phyloP scores from a whole-genome alignment of 2,888 invertebrate genomes.

The Taenaris catops region DNA sequence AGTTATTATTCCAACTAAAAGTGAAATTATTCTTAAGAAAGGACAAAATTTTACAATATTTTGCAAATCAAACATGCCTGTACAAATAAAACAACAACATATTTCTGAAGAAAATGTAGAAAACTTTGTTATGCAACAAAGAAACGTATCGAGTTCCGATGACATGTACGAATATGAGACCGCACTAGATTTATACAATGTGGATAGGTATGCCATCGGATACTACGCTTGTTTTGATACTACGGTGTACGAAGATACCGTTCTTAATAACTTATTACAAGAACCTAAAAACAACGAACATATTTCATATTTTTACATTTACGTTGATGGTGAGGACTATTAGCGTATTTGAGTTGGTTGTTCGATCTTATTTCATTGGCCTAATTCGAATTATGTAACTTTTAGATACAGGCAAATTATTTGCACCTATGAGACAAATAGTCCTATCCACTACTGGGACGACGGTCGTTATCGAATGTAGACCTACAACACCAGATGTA shows the following conservation, averaged over 20 bases:
- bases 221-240: constrained; percentile 78
- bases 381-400: constrained; percentile 33
- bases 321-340: constrained; percentile 65
- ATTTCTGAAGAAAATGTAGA: constrained; percentile 46
- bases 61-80: constrained; percentile 46
- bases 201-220: constrained; percentile 69
- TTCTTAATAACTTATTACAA: constrained; percentile 43
- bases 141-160: constrained; percentile 31
- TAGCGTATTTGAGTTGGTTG: background rate
- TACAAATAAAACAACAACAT: constrained; percentile 57
- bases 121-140: constrained; percentile 31
- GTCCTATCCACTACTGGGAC: constrained; percentile 42
- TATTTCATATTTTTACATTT: constrained; percentile 61
- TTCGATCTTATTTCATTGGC: background rate
- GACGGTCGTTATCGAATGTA: constrained; percentile 62
- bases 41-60: constrained; percentile 58
- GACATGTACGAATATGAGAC: constrained; percentile 54
- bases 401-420: constrained; percentile 61
- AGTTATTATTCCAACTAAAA: constrained; percentile 44
- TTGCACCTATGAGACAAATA: constrained; percentile 61
- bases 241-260: constrained; percentile 40
- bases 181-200: constrained; percentile 59
- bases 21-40: constrained; percentile 54
- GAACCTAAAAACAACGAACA: constrained; percentile 55
- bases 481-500: constrained; percentile 65